Evolutionary conservation across 2,113 vertebrate genomes (phyloP), one percentile per base, ranked within the genome.

Genomic region (Phylloscopus trochilus): DNA sequence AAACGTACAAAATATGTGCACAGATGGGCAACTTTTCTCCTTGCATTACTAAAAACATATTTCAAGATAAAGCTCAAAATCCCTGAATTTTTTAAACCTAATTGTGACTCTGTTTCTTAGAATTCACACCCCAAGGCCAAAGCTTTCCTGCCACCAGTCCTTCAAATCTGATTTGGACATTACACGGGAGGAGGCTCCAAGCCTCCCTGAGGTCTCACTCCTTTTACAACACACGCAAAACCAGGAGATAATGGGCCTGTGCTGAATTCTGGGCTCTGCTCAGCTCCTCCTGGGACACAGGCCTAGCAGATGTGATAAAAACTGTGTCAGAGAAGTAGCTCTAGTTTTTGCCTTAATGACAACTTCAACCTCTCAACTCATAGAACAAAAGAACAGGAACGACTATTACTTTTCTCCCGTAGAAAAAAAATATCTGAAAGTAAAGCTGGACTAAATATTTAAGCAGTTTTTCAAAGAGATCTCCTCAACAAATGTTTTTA

Each of bases 71-170:
- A 97, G 97, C 97, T 97, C 93, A 97, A 98, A 98, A 98, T 97
- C 97, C 97, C 97, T 98, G 98, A 97, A 98, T 98, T 98, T 98
- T 98, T 98, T 98, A 98, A 98, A 96, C 93, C 97, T 98, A 98
- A 98, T 98, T 98, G 98, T 98, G 97, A 91, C 96, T 97, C 95
- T 97, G 90, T 97, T 97, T 97, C 97, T 98, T 94, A 97, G 97
- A 97, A 98, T 98, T 98, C 97, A 97, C 97, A 97, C 96, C 98
- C 97, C 97, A 97, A 98, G 98, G 98, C 98, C 97, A 98, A 97
- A 98, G 97, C 98, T 97, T 97, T 97, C 96, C 97, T 98, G 97
- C 97, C 97, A 97, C 97, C 96, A 97, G 98, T 93, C 97, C 97
- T 98, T 98, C 97, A 98, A 97, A 97, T 97, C 95, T 96, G 97